Conservation (phyloP, 1,140 invertebrate genomes). For the Temnothorax longispinosus region DNA sequence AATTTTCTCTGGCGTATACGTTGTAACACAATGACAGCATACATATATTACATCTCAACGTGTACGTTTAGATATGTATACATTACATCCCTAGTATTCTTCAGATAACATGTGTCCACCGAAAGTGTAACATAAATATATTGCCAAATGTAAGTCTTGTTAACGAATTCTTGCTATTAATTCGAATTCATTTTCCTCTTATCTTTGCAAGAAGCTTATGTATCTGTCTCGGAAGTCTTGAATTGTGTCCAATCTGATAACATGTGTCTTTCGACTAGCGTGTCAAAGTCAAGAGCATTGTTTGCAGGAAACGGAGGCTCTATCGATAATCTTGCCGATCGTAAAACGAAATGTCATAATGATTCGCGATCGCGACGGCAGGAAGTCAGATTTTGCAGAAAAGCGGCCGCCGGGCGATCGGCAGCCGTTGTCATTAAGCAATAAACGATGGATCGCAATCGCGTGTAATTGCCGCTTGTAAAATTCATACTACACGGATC, state of each 20-base stretch:
- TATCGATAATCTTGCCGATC: not conserved
- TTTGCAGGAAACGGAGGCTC: not conserved
- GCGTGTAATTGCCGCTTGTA: constrained; percentile 16
- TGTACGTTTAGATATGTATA: not conserved
- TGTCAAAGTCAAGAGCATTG: constrained; percentile 13
- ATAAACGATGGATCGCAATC: constrained; percentile 40
- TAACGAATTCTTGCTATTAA: not conserved
- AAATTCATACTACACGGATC: constrained; percentile 5
- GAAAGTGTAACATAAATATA: not conserved
- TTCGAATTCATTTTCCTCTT: not conserved
- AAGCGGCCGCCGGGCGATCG: not conserved
- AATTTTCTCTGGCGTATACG: not conserved
- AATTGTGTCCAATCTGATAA: not conserved
- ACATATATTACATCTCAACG: not conserved
- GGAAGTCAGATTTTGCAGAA: constrained; percentile 2
- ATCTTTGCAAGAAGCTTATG: not conserved
- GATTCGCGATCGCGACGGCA: not conserved
- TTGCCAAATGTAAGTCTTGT: not conserved
- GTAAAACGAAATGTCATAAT: constrained; percentile 21
- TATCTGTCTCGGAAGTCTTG: not conserved
- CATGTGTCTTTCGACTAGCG: not conserved
- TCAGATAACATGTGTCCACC: not conserved
- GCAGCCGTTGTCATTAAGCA: not conserved
- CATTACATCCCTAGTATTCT: not conserved
- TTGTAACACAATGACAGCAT: not conserved